Base-by-base conservation (phyloP, 2,797 vertebrate species). In the Pagetopsis macropterus region DNA sequence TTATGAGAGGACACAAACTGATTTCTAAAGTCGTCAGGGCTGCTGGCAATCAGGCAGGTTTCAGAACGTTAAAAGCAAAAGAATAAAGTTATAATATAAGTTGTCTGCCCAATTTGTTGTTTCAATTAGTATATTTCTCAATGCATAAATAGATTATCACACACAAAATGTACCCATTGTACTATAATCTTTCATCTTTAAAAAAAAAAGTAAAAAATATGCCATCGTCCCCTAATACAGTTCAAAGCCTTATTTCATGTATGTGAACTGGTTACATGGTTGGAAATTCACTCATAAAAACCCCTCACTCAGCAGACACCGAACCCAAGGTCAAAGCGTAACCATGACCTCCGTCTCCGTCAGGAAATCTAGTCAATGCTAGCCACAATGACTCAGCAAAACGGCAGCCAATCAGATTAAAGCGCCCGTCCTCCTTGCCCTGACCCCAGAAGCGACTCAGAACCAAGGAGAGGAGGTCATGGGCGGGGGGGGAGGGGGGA, bases 301-400 rank as follows among this genome's bases (percentile, higher is more conserved):
- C 46, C 33, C 21, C 66, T 40, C 49, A 23, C 44, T 78, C 79
- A 84, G 81, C 85, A 82, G 43, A 44, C 55, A 23, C 45, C 19
- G 8, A 44, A 49, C 67, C 19, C 75, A 82, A 82, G 70, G 83
- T 76, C 75, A 65, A 21, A 4, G 49, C 14, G 12, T 58, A 61
- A 72, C 70, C 70, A 78, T 79, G 76, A 84, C 75, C 76, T 75
- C 72, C 63, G 50, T 62, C 55, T 44, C 72, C 63, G 50, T 62
- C 51, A 48, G 27, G 16, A 51, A 65, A 58, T 62, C 15, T 31
- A 46, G 67, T 64, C 59, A 21, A 44, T 51, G 46, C 37, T 21
- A 48, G 31, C 27, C 51, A 61, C 69, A 68, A 72, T 85, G 85
- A 89, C 70, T 90, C 81, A 89, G 87, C 79, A 82, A 65, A 88